Evolutionary conservation across 2,113 vertebrate species (phyloP).

Genomic region (Neolamprologus hecqui): DNA sequence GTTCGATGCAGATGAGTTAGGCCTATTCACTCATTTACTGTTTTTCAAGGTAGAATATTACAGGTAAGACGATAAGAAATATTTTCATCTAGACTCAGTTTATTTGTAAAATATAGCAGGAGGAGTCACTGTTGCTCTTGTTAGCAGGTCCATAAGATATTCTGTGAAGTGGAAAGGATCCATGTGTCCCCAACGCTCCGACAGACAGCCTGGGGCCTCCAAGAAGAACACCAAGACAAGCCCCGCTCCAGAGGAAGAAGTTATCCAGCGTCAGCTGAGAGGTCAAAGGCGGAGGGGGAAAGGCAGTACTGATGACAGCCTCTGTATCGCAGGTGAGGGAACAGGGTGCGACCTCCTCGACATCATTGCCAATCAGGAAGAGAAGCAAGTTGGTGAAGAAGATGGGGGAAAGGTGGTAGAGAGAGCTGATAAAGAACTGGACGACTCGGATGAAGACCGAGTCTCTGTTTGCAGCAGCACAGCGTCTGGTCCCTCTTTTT

Average conservation of each 20-base stretch:
- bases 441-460: not conserved
- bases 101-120: not conserved
- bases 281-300: not conserved
- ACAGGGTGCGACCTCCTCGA: not conserved
- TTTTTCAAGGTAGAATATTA: slow-evolving; percentile 12
- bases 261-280: not conserved
- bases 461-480: slow-evolving; percentile 5
- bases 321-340: not conserved
- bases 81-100: not conserved
- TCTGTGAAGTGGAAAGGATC: not conserved
- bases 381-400: not conserved
- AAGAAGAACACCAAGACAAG: not conserved
- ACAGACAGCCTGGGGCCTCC: not conserved
- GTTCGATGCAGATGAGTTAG: not conserved
- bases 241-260: not conserved
- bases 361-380: not conserved
- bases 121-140: not conserved
- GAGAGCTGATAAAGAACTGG: not conserved
- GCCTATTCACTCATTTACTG: not conserved
- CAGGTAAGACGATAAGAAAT: not conserved
- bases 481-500: slow-evolving; percentile 17
- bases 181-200: not conserved
- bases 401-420: not conserved
- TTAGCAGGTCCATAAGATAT: slow-evolving; percentile 25
- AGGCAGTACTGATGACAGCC: accelerated